Base-by-base conservation (phyloP, 1,140 invertebrate genomes). In the Cyclina sinensis region DNA sequence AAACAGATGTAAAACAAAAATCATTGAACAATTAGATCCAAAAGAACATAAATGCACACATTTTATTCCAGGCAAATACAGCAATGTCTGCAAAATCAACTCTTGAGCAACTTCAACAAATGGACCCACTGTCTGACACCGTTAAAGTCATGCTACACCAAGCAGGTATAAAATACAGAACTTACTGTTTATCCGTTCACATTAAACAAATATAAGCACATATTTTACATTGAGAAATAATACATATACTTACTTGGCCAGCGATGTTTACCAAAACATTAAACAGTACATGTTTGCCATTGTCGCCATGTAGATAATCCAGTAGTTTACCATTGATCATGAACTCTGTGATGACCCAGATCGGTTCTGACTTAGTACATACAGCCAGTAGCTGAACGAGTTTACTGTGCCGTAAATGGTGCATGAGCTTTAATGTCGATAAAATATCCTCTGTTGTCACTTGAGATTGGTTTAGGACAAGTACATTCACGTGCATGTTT, bases 311-410 rank as follows among this genome's bases (percentile, higher is more conserved):
- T 24, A 96, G 88, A 86, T 93, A 96, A 94, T 99, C 98, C 59
- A 99, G 96, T 27, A 99, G 96, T 85, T 98, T 98, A 70, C 99
- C 99, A 95, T 99, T 98, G 94, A 98, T 98, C 99, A 99, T 99
- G 43, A 99, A 96, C 96, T 99, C 99, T 0, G 99, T 99, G 70
- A 99, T 99, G 92, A 99, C 99, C 94, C 99, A 99, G 94, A 99
- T 99, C 0, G 99, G 99, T 95, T 99, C 99, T 94, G 99, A 98
- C 91, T 98, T 97, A 12, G 99, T 99, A 94, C 99, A 99, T 16
- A 99, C 99, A n/a, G 99, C 99, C 95, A 99, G 99, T 65, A 99
- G 96, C 94, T 99, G 99, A 91, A 99, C 99, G n/a, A 99, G 96
- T 96, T 99, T 99, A 48, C 96, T 97, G 96, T 99, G 99, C 78